Conservation (phyloP, 2,888 invertebrate species). For the Ochropleura plecta region DNA sequence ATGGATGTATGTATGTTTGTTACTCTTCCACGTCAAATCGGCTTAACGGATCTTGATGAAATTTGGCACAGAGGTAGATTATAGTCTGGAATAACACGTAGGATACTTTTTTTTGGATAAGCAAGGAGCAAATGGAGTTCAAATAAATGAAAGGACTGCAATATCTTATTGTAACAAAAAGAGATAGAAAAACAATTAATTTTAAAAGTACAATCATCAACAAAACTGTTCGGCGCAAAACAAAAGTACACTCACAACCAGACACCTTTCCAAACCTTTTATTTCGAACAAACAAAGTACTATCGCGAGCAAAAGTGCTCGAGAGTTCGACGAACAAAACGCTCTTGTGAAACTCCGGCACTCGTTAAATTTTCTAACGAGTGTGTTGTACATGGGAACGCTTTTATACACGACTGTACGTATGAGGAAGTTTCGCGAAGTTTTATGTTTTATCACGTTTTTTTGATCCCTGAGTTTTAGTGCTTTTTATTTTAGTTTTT, state of each 20-base stretch:
- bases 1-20: too few relatives aligned
- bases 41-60: too few relatives aligned
- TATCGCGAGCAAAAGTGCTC: constrained; percentile 52
- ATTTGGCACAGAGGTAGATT: too few relatives aligned
- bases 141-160: background rate
- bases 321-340: constrained; percentile 55
- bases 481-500: constrained; percentile 27
- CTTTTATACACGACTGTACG: constrained; percentile 60
- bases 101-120: too few relatives aligned
- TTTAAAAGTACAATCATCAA: constrained; percentile 13
- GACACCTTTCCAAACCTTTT: constrained; percentile 49
- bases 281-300: constrained; percentile 58
- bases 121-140: background rate
- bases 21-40: too few relatives aligned
- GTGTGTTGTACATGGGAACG: constrained; percentile 59
- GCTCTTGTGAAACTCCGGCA: constrained; percentile 48
- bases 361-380: constrained; percentile 67
- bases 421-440: constrained; percentile 24
- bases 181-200: constrained; percentile 5
- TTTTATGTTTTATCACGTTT: constrained; percentile 32
- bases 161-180: background rate
- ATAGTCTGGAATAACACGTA: too few relatives aligned
- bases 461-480: constrained; percentile 25
- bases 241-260: constrained; percentile 45
- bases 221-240: constrained; percentile 31